These are phyloP conservation scores for Albula goreensis DNA, from an alignment of 2,113 vertebrate genomes.

Conservation along the genomic window DNA sequence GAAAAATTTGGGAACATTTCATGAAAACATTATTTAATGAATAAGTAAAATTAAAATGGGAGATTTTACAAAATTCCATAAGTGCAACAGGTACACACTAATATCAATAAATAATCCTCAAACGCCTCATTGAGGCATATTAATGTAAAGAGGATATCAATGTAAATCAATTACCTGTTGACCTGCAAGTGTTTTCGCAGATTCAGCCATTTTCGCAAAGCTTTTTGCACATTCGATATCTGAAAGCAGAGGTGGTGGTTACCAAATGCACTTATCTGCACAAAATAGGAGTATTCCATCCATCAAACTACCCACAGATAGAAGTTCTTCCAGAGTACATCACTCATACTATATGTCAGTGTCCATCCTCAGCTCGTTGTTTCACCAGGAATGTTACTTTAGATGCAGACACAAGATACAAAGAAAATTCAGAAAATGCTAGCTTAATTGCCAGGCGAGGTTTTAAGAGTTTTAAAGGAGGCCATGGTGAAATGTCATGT, in stretches of 20 bases:
- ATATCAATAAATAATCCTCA: background rate
- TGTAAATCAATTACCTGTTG: slow-evolving; percentile 76
- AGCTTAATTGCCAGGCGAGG: slow-evolving; percentile 56
- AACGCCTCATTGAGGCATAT: background rate
- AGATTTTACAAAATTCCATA: background rate
- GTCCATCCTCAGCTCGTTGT: background rate
- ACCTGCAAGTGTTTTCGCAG: slow-evolving; percentile 81
- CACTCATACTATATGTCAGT: background rate
- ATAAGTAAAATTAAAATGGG: too few relatives aligned
- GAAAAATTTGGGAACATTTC: background rate
- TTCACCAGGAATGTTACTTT: background rate
- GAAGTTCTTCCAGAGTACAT: background rate
- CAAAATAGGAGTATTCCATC: background rate
- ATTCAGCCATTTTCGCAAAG: slow-evolving; percentile 92
- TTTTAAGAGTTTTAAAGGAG: background rate
- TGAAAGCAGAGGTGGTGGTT: slow-evolving; percentile 51
- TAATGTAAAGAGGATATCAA: background rate
- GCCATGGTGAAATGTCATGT: slow-evolving; percentile 33
- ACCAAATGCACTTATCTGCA: background rate
- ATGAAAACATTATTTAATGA: background rate
- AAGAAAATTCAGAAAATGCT: slow-evolving; percentile 54
- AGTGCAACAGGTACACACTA: background rate
- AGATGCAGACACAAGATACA: slow-evolving; percentile 44
- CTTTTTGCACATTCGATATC: slow-evolving; percentile 91
- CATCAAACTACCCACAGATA: background rate